These are phyloP conservation scores for Chionis minor DNA, from an alignment of 2,113 vertebrate genomes.

Conservation along the genomic window DNA sequence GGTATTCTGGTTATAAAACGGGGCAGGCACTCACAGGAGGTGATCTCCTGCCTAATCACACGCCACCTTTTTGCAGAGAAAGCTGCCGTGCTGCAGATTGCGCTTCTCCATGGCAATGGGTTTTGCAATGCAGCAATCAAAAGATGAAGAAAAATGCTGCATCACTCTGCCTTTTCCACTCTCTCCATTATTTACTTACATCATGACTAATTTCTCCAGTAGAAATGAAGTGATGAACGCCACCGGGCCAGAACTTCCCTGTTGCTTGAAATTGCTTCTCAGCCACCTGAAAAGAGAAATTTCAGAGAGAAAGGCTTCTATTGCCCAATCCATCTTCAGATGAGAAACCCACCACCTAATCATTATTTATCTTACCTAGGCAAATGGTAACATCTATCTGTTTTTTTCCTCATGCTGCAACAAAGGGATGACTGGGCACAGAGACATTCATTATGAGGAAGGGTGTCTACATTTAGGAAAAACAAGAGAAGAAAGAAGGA, in stretches of 20 bases:
- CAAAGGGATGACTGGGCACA: background rate
- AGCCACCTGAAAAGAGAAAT: slow-evolving; percentile 23
- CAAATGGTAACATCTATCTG: background rate
- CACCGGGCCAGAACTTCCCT: background rate
- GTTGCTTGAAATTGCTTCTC: slow-evolving; percentile 22
- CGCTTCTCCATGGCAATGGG: background rate
- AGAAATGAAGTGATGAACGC: background rate
- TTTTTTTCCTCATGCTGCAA: background rate
- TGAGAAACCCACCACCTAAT: background rate
- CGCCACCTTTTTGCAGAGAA: background rate
- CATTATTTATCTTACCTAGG: slow-evolving; percentile 18
- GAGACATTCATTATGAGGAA: background rate
- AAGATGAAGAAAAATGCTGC: background rate
- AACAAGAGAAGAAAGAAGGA: background rate
- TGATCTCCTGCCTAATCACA: background rate
- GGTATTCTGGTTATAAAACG: background rate
- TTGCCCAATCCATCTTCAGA: background rate
- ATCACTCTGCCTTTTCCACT: background rate
- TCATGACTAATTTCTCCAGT: background rate
- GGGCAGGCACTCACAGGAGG: background rate
- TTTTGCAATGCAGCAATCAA: background rate
- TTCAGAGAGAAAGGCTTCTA: background rate
- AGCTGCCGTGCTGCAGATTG: background rate
- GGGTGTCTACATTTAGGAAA: background rate
- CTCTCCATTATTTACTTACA: background rate